Percentiles rank a stretch among this genome's conserved stretches.
Evolutionary conservation across 2,888 invertebrate species (phyloP).

Genomic region (Tipula lateralis): DNA sequence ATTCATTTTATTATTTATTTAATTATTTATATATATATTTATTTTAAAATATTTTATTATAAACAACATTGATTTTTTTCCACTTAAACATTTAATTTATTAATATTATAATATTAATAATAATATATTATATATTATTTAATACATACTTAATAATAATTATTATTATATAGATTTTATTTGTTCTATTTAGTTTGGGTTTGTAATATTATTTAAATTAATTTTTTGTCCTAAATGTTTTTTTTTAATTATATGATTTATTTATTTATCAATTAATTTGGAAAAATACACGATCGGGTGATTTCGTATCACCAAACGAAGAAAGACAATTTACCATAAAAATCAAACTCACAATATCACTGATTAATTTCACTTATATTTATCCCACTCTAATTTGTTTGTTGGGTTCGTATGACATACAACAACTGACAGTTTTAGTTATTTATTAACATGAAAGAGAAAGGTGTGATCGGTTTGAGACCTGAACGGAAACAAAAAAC

Average conservation of each 20-base stretch:
- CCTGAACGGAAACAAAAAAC: no score
- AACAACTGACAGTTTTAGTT: no score
- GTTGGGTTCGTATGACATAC: no score
- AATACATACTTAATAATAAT: neutral
- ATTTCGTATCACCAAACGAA: no score
- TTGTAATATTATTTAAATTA: neutral
- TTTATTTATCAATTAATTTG: neutral
- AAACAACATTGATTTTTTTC: conserved; percentile 13
- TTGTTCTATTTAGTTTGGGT: neutral
- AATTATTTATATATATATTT: neutral
- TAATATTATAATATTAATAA: neutral
- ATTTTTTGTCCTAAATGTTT: neutral
- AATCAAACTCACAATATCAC: no score
- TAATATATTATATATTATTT: neutral
- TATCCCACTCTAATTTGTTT: no score
- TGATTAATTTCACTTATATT: no score
- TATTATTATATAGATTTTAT: neutral
- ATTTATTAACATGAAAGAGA: no score
- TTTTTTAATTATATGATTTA: neutral
- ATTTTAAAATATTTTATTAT: neutral
- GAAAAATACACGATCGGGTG: neutral
- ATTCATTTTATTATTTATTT: neutral
- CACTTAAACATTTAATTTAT: conserved; percentile 20
- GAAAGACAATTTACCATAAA: no score
- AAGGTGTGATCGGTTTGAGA: no score